These are phyloP conservation scores for Schizotus pectinicornis DNA, from an alignment of 2,888 invertebrate genomes.

Conservation along the genomic window DNA sequence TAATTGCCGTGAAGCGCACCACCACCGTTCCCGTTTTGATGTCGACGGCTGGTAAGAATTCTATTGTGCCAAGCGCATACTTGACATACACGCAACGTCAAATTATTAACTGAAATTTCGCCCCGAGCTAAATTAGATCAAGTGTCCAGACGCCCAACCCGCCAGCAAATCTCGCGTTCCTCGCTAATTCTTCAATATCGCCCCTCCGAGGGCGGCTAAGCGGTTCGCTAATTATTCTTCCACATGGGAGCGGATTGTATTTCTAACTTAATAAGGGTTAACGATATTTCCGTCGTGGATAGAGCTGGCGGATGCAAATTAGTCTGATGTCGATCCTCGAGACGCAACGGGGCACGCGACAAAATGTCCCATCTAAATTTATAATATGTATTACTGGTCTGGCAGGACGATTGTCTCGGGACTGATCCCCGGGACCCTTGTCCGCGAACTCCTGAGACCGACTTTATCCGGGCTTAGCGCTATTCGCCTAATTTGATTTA, in stretches of 20 bases:
- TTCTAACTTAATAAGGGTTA: constrained; percentile 19
- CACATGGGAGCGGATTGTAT: constrained; percentile 24
- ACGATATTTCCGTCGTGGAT: constrained; percentile 13
- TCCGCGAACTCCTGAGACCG: constrained; percentile 20
- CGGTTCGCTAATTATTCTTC: constrained; percentile 29
- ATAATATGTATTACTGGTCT: constrained; percentile 22
- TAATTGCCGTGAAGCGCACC: too few species aligned
- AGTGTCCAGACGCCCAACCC: too few species aligned
- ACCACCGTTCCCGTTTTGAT: too few species aligned
- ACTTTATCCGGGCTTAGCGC: constrained; percentile 26
- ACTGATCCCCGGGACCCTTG: constrained; percentile 18
- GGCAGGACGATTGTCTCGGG: constrained; percentile 24
- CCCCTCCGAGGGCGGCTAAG: constrained; percentile 14
- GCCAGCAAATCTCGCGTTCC: too few species aligned
- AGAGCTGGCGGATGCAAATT: constrained; percentile 9
- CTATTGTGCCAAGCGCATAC: too few species aligned
- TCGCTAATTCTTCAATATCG: constrained; percentile 19
- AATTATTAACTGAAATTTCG: too few species aligned
- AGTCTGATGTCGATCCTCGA: background rate
- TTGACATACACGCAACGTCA: too few species aligned
- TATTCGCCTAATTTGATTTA: constrained; percentile 29
- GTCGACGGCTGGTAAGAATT: too few species aligned
- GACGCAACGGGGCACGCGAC: background rate
- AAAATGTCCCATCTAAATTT: constrained; percentile 24
- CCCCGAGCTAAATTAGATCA: too few species aligned